phyloP scores from a whole-genome alignment of 2,888 invertebrate species.

The Vannuccia rotundouncinata region DNA sequence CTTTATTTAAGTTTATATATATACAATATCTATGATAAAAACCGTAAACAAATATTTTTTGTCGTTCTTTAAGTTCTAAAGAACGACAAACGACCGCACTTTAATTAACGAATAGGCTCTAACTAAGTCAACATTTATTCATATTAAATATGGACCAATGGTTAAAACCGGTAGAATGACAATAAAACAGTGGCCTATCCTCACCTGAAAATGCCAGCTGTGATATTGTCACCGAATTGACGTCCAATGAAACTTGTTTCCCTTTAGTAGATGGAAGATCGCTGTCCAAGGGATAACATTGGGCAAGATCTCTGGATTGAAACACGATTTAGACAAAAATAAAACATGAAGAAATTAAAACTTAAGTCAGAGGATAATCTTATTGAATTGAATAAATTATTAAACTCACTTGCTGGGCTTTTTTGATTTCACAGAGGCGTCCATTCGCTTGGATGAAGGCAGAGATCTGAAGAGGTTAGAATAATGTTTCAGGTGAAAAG shows the following conservation, averaged over 20 bases:
- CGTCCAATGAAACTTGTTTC: not conserved
- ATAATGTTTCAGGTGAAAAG: no score
- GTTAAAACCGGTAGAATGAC: conserved; percentile 31
- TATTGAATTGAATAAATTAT: no score
- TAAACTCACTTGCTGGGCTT: not conserved
- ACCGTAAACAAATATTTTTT: no score
- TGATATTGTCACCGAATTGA: not conserved
- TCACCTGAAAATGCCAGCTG: not conserved
- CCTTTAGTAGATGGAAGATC: not conserved
- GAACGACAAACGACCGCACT: no score
- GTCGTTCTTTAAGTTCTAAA: no score
- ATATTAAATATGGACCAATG: not conserved
- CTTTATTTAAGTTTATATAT: no score
- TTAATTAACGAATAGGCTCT: not conserved
- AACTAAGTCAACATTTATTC: not conserved
- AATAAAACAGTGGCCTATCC: not conserved
- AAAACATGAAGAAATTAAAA: not conserved
- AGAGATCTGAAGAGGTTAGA: not conserved
- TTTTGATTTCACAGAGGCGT: not conserved
- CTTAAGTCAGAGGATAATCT: not conserved
- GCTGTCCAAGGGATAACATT: not conserved
- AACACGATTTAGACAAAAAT: not conserved
- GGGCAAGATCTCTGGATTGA: not conserved
- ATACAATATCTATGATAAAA: no score
- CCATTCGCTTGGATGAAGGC: not conserved